phyloP scores from a whole-genome alignment of 2,888 invertebrate genomes.

The Drosophila lutescens region DNA sequence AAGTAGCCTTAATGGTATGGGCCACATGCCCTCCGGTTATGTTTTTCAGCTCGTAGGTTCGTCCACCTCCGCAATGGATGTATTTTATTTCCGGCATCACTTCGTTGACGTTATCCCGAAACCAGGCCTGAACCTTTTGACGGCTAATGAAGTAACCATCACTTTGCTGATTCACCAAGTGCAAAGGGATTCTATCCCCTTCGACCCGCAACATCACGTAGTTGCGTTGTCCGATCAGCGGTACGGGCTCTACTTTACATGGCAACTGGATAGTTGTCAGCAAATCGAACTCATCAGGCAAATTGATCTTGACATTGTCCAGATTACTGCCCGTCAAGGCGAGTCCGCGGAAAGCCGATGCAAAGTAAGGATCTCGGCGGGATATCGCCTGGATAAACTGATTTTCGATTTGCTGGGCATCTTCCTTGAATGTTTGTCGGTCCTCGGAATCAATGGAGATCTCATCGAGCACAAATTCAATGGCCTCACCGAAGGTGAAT shows the following conservation, averaged over 20 bases:
- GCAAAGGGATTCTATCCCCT: background rate
- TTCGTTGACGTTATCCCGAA: conserved; percentile 44
- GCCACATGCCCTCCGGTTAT: conserved; percentile 58
- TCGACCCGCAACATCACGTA: conserved; percentile 34
- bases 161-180: background rate
- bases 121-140: conserved; percentile 64
- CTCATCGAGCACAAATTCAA: conserved; percentile 33
- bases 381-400: conserved; percentile 41
- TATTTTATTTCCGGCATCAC: conserved; percentile 36
- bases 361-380: conserved; percentile 35
- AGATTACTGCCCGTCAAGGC: conserved; percentile 61
- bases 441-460: conserved; percentile 30
- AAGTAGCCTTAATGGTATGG: conserved; percentile 65
- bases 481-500: conserved; percentile 22
- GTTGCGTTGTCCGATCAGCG: conserved; percentile 3
- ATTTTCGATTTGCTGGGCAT: conserved; percentile 53
- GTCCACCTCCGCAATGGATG: conserved; percentile 18
- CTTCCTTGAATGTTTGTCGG: conserved; percentile 23
- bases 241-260: conserved; percentile 19
- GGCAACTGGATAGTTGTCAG: conserved; percentile 53
- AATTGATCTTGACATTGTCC: conserved; percentile 54
- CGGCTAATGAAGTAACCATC: conserved; percentile 51
- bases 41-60: conserved; percentile 48
- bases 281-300: conserved; percentile 74
- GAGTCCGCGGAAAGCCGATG: conserved; percentile 37